These are phyloP conservation scores for Gastracanthus pulcherrimus DNA, from an alignment of 2,888 invertebrate genomes.

Conservation along the genomic window DNA sequence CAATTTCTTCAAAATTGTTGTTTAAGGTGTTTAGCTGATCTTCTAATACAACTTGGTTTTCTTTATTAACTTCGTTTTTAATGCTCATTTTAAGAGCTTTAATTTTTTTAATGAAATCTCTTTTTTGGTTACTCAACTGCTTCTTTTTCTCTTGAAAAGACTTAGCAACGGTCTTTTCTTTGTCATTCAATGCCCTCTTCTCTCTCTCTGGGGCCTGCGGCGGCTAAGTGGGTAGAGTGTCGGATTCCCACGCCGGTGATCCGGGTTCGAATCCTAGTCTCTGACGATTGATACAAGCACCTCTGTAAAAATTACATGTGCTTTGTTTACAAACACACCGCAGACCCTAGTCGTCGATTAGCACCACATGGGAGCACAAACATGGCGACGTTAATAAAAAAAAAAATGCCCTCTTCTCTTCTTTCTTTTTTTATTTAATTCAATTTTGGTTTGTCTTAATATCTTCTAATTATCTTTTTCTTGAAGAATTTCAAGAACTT, in stretches of 20 bases:
- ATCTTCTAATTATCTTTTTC: slow-evolving; percentile 8
- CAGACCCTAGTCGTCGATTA: no score
- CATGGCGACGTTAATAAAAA: no score
- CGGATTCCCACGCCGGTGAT: no score
- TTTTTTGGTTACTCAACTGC: not conserved
- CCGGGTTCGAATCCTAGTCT: no score
- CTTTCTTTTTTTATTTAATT: not conserved
- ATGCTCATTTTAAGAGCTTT: not conserved
- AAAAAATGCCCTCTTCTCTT: not conserved
- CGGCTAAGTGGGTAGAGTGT: no score
- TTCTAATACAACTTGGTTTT: not conserved
- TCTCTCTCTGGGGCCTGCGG: no score
- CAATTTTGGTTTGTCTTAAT: slow-evolving; percentile 1
- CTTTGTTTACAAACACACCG: no score
- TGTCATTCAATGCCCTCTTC: no score
- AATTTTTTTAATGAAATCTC: not conserved
- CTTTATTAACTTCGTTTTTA: not conserved
- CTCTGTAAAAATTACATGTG: no score
- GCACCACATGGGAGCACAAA: no score
- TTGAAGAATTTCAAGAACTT: not conserved
- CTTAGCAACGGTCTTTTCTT: not conserved
- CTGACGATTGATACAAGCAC: no score
- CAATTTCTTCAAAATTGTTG: not conserved
- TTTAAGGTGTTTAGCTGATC: not conserved
- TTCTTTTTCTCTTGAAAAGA: not conserved